Evolutionary conservation across 2,888 invertebrate genomes (phyloP), one percentile per base, ranked within the genome.

Genomic region (Punctoribates punctum): DNA sequence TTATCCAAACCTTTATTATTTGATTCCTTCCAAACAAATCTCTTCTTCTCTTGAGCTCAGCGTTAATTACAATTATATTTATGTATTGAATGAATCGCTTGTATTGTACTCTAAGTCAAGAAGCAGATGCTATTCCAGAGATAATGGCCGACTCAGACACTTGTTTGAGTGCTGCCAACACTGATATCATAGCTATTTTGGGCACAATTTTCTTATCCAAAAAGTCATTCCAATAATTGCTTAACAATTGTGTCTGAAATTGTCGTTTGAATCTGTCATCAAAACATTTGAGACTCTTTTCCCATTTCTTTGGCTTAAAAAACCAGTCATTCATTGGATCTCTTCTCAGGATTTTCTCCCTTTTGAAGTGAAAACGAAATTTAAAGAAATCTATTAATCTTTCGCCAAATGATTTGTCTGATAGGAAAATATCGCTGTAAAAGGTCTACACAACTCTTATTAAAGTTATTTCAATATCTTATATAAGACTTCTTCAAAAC

Each of bases 91-190:
- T 48, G 15, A 54, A 15, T 20, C 20, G 15, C 15, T 20, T 54
- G 54, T 20, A 20, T n/a, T 54, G 8, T 20, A n/a, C 20, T n/a
- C 20, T 6, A n/a, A 5, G 54, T 54, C 20, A 17, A 17, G 54
- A 54, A 60, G 29, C 60, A 60, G 60, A 60, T 60, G 60, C 60
- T 60, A 60, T 60, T 60, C 11, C 23, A 5, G 27, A 60, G 60
- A 60, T 60, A 60, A 60, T 60, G 60, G 60, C 60, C 23, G 29
- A 25, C 60, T 15, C 54, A 54, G 54, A 54, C 54, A 54, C 54
- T 54, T 54, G 54, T 54, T 54, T 54, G 20, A n/a, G 8, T n/a
- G 54, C n/a, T 17, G 20, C 8, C 54, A 17, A 13, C 20, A 13
- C 25, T 60, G 29, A 25, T 60, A 27, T 60, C 29, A 60, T 3